A percentile compares a stretch with the other conserved stretches of the same genome.
These are phyloP conservation scores for Pachyrhynchus sulphureomaculatus DNA, from an alignment of 1,140 invertebrate genomes.

Conservation along the genomic window DNA sequence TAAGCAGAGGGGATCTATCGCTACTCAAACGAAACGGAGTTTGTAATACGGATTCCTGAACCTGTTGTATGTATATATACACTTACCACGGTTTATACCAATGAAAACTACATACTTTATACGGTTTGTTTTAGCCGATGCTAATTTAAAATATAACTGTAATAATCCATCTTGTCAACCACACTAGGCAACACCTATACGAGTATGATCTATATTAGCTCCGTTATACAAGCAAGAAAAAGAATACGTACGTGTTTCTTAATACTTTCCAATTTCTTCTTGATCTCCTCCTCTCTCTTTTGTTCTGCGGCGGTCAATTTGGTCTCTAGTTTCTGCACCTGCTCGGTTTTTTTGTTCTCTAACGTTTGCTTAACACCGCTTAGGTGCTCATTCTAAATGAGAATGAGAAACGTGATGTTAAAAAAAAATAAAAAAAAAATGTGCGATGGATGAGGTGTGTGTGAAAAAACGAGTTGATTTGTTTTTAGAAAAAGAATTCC, in stretches of 20 bases:
- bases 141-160: too few species aligned
- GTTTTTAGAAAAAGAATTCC: conserved; percentile 8
- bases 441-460: neutral
- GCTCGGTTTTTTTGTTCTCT: conserved; percentile 64
- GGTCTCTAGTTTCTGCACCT: conserved; percentile 68
- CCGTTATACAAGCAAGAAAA: too few species aligned
- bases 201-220: too few species aligned
- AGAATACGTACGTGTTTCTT: conserved; percentile 69
- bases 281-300: conserved; percentile 76
- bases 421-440: neutral
- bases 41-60: too few species aligned
- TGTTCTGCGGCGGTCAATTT: conserved; percentile 73
- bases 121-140: too few species aligned
- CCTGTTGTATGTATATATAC: too few species aligned
- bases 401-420: conserved; percentile 7
- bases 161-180: too few species aligned
- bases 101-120: too few species aligned
- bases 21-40: too few species aligned
- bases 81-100: too few species aligned
- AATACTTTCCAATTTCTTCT: conserved; percentile 76
- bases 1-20: too few species aligned
- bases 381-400: conserved; percentile 50
- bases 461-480: neutral
- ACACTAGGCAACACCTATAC: too few species aligned
- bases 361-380: conserved; percentile 68